phyloP scores from a whole-genome alignment of 1,140 invertebrate species.

The Diachasmimorpha longicaudata region DNA sequence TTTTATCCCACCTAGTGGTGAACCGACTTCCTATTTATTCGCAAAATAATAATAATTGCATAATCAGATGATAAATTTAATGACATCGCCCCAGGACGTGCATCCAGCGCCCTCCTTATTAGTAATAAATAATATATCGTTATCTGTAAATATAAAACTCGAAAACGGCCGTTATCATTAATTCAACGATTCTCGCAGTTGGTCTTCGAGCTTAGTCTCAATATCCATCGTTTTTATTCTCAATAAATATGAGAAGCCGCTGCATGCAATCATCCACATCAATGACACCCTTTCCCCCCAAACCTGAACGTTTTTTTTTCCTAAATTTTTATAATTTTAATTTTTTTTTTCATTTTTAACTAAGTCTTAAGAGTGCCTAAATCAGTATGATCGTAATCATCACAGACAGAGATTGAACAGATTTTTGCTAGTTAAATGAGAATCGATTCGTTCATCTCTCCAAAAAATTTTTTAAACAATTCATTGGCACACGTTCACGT shows the following conservation, averaged over 20 bases:
- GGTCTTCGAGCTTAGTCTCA: conserved; percentile 58
- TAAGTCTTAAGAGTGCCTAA: neutral
- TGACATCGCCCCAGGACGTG: conserved; percentile 32
- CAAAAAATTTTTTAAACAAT: neutral
- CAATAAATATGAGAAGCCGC: conserved; percentile 43
- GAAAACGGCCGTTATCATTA: conserved; percentile 38
- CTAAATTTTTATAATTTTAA: neutral
- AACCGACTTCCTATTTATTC: too few relatives aligned
- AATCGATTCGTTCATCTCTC: neutral
- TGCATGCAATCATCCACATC: conserved; percentile 32
- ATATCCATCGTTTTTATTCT: conserved; percentile 46
- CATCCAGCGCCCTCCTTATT: conserved; percentile 47
- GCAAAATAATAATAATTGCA: neutral
- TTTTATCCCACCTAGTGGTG: too few relatives aligned
- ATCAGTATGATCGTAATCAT: neutral
- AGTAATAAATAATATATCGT: conserved; percentile 57
- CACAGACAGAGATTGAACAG: neutral
- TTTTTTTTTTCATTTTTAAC: neutral
- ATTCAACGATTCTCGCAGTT: conserved; percentile 49
- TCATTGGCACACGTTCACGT: neutral
- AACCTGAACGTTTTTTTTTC: neutral
- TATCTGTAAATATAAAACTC: conserved; percentile 53
- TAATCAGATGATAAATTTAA: neutral
- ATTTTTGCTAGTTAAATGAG: neutral
- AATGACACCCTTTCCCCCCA: neutral